A percentile compares a stretch with the other conserved stretches of the same genome.
Conservation (phyloP, 1,140 invertebrate species). For the Camponotus floridanus region DNA sequence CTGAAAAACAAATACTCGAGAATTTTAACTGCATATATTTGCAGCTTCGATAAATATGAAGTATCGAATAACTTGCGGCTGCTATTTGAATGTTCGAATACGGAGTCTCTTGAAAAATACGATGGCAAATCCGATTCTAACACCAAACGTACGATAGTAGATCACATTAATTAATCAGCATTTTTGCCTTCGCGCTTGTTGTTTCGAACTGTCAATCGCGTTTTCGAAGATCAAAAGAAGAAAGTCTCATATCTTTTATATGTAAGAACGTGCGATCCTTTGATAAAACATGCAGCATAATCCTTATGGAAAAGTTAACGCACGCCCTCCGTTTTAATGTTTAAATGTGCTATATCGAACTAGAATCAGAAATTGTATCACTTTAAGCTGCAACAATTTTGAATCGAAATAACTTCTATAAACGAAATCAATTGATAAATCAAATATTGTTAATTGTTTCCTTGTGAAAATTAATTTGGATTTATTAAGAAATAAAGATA, state of each 20-base stretch:
- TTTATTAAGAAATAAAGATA: background rate
- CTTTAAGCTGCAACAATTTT: slow-evolving; percentile 28
- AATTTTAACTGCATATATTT: background rate
- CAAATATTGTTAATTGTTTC: slow-evolving; percentile 27
- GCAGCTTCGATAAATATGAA: background rate
- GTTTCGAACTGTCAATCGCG: slow-evolving; percentile 25
- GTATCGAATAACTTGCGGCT: background rate
- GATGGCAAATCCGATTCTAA: slow-evolving; percentile 49
- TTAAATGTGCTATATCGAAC: slow-evolving; percentile 10
- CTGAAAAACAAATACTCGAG: background rate
- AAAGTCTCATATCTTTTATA: slow-evolving; percentile 43
- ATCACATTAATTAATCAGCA: slow-evolving; percentile 50
- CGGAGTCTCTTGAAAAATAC: background rate
- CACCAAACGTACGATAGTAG: slow-evolving; percentile 40
- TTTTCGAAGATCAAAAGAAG: slow-evolving; percentile 54
- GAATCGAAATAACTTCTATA: slow-evolving; percentile 10
- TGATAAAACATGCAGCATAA: background rate
- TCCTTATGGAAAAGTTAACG: slow-evolving; percentile 12
- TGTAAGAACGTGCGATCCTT: background rate
- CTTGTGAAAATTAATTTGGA: slow-evolving; percentile 8
- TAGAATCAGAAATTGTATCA: slow-evolving; percentile 9
- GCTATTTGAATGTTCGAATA: slow-evolving; percentile 36
- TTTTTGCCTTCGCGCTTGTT: slow-evolving; percentile 36
- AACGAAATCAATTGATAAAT: slow-evolving; percentile 2
- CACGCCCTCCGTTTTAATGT: slow-evolving; percentile 8